Conservation (phyloP, 1,140 invertebrate genomes). For the Steinernema khuongi region DNA sequence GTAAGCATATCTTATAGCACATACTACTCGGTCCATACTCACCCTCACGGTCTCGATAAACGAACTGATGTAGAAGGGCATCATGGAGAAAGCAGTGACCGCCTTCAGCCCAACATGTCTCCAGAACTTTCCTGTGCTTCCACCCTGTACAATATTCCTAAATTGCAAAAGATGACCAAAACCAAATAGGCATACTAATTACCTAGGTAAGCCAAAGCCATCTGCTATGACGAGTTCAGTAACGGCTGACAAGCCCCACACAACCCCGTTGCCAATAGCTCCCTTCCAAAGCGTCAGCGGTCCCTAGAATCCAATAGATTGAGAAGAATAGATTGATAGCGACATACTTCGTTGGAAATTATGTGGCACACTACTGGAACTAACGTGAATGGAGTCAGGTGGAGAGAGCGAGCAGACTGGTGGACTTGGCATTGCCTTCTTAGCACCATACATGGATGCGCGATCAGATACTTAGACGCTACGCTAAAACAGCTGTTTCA, state of each 20-base stretch:
- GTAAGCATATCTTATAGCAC: not conserved
- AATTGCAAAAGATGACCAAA: conserved; percentile 20
- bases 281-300: conserved; percentile 38
- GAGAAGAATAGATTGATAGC: not conserved
- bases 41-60: conserved; percentile 40
- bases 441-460: conserved; percentile 35
- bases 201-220: conserved; percentile 31
- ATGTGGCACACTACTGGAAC: conserved; percentile 35
- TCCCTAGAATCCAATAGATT: conserved; percentile 28
- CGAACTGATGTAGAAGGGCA: conserved; percentile 37
- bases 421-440: conserved; percentile 40
- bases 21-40: conserved; percentile 21
- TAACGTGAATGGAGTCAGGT: conserved; percentile 36
- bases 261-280: conserved; percentile 30
- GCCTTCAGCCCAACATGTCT: conserved; percentile 33
- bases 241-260: conserved; percentile 30
- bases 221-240: conserved; percentile 37
- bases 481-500: conserved; percentile 25
- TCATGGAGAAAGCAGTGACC: conserved; percentile 29
- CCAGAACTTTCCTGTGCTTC: conserved; percentile 36
- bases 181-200: conserved; percentile 2
- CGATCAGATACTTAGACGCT: conserved; percentile 25
- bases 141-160: conserved; percentile 28
- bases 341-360: conserved; percentile 26
- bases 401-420: conserved; percentile 32